Percentiles rank a stretch among this genome's conserved stretches.
Evolutionary conservation across 2,888 invertebrate genomes (phyloP).

Genomic region (Penaeus monodon): DNA sequence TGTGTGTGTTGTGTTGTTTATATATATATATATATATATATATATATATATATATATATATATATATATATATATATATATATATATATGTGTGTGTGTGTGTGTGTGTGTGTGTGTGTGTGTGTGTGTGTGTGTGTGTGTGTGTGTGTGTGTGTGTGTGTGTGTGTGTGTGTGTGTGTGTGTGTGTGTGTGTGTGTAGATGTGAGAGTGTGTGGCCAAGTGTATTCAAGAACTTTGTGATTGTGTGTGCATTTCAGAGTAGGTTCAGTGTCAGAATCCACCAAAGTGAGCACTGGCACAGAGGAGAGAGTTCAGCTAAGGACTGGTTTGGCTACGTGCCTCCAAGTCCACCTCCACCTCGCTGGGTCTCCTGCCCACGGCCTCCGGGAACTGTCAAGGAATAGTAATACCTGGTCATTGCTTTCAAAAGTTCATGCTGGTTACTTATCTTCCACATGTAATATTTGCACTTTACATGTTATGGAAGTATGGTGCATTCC

Average conservation of each 20-base stretch:
- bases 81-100: neutral
- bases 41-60: too few relatives aligned
- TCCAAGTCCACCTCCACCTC: slow-evolving; percentile 48
- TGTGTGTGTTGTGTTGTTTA: too few relatives aligned
- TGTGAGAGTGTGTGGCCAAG: neutral
- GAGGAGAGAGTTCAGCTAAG: neutral
- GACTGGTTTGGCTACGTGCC: slow-evolving; percentile 45
- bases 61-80: too few relatives aligned
- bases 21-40: too few relatives aligned
- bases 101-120: neutral
- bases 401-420: slow-evolving; percentile 9
- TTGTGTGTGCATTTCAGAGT: too few relatives aligned
- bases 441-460: too few relatives aligned
- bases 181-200: neutral
- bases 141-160: neutral
- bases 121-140: neutral
- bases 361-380: slow-evolving; percentile 38
- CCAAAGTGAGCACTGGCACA: too few relatives aligned
- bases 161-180: neutral
- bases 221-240: neutral
- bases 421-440: too few relatives aligned
- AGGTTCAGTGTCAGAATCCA: too few relatives aligned
- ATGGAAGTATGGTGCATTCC: too few relatives aligned
- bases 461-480: too few relatives aligned
- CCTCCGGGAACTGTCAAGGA: slow-evolving; percentile 50